Conservation (phyloP, 1,140 invertebrate species). For the Tetragnatha versicolor region DNA sequence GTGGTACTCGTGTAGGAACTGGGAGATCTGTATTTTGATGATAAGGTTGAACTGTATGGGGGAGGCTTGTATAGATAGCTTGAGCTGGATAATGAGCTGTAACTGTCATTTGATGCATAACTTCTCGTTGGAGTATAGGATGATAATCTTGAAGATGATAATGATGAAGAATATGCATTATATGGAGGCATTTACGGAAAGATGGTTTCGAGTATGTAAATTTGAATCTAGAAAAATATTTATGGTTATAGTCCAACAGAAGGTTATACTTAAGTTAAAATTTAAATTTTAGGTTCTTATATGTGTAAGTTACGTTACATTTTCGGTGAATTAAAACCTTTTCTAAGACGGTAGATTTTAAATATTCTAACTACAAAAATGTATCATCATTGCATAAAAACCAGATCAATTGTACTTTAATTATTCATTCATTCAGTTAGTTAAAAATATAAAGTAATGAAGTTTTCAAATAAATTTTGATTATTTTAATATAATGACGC, state of each 20-base stretch:
- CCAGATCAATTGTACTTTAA: too few relatives aligned
- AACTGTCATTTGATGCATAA: slow-evolving; percentile 1
- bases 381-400: too few relatives aligned
- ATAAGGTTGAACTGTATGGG: slow-evolving; percentile 22
- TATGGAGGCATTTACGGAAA: slow-evolving; percentile 30
- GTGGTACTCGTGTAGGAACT: not conserved
- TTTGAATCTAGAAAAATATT: not conserved
- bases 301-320: not conserved
- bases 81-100: not conserved
- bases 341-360: not conserved
- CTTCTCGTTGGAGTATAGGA: slow-evolving; percentile 14
- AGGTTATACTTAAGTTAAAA: too few relatives aligned
- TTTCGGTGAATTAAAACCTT: not conserved
- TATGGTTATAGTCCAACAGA: not conserved
- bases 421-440: too few relatives aligned
- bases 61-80: slow-evolving; percentile 27
- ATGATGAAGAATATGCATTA: slow-evolving; percentile 4
- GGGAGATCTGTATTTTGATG: slow-evolving; percentile 22
- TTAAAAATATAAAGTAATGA: too few relatives aligned
- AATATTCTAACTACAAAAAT: not conserved
- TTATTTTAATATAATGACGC: too few relatives aligned
- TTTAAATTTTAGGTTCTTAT: too few relatives aligned
- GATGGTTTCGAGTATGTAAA: not conserved
- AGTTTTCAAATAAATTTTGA: too few relatives aligned
- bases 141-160: slow-evolving; percentile 32